These are phyloP conservation scores for Oxyteleia sp. DNA, from an alignment of 2,888 invertebrate genomes.

Conservation along the genomic window DNA sequence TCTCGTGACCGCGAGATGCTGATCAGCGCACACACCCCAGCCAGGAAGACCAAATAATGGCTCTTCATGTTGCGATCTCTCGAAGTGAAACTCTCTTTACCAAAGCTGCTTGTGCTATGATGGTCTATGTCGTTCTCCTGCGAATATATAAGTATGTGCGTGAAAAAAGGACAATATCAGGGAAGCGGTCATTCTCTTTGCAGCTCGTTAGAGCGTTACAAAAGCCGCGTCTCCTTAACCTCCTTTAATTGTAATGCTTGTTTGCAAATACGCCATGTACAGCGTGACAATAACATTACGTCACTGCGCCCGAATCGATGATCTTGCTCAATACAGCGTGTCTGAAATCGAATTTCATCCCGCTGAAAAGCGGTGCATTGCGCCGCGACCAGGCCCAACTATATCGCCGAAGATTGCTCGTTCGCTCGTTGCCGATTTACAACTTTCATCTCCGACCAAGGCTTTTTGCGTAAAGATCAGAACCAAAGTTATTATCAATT, in stretches of 20 bases:
- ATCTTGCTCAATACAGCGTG: slow-evolving; percentile 76
- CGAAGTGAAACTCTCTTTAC: no score
- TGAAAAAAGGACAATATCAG: no score
- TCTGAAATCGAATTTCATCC: slow-evolving; percentile 52
- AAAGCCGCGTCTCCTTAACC: no score
- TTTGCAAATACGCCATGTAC: slow-evolving; percentile 74
- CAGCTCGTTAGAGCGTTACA: no score
- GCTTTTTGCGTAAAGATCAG: slow-evolving; percentile 16
- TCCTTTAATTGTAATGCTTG: slow-evolving; percentile 79
- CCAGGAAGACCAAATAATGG: no score
- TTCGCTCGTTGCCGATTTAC: slow-evolving; percentile 5
- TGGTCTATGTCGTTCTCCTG: no score
- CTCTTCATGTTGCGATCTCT: no score
- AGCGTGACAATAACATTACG: slow-evolving; percentile 76
- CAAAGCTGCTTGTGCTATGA: no score
- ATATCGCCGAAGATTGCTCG: neutral
- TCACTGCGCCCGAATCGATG: slow-evolving; percentile 77
- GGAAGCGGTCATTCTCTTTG: no score
- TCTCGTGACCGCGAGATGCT: no score
- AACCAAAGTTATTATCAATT: slow-evolving; percentile 31
- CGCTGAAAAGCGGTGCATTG: slow-evolving; percentile 30
- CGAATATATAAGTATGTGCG: no score
- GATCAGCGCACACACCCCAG: no score
- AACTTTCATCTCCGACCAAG: slow-evolving; percentile 44
- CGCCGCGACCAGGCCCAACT: slow-evolving; percentile 1